phyloP scores from a whole-genome alignment of 2,797 vertebrate genomes.

The Denticeps clupeoides region DNA sequence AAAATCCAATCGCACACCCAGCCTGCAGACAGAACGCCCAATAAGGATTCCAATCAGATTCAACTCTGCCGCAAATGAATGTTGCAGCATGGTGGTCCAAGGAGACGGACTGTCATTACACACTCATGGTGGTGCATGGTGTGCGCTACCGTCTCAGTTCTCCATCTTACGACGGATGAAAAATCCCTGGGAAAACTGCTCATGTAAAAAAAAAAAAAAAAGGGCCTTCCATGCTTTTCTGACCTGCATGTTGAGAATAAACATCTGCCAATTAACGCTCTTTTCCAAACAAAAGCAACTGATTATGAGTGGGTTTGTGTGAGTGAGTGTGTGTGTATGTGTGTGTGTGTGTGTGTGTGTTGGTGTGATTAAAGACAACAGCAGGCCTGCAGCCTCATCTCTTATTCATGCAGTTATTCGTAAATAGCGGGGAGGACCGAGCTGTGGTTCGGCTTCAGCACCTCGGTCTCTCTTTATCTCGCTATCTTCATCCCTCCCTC shows the following conservation, averaged over 20 bases:
- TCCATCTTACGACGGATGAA: too few relatives aligned
- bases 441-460: neutral
- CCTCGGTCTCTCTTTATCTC: too few relatives aligned
- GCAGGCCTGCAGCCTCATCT: neutral
- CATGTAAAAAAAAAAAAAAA: too few relatives aligned
- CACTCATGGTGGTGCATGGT: neutral
- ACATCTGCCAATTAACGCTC: neutral
- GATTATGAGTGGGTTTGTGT: neutral
- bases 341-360: neutral
- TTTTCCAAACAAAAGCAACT: neutral
- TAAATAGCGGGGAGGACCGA: neutral
- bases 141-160: too few relatives aligned
- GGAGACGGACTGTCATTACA: neutral
- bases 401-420: neutral
- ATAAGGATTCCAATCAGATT: neutral
- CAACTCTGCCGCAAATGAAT: neutral
- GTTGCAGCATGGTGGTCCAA: neutral
- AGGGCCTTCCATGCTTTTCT: neutral
- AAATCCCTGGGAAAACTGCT: too few relatives aligned
- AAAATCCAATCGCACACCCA: neutral
- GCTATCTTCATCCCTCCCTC: too few relatives aligned
- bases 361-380: neutral
- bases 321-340: too few relatives aligned
- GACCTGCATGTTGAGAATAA: neutral
- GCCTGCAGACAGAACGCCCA: neutral